Evolutionary conservation across 2,888 invertebrate species (phyloP), one percentile per base, ranked within the genome.

Genomic region (Sipunculus nudus): DNA sequence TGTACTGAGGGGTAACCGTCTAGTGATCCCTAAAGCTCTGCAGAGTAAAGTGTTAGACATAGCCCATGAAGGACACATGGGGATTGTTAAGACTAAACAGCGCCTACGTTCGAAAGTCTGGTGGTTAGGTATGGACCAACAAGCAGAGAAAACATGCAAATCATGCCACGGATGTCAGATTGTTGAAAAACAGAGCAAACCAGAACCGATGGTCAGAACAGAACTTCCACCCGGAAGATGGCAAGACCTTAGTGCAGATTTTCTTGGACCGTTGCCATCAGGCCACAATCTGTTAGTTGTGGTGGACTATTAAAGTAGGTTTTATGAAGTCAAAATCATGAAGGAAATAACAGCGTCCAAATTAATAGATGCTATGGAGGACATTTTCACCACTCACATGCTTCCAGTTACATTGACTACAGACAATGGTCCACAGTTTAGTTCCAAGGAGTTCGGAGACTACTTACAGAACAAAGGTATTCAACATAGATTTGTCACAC

Each of bases 61-160:
- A 3, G 60, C 55, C 1, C 55, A 60, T 49, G 41, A 59, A 41
- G 60, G 55, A n/a, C 60, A 60, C 28, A 49, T 49, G 38, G 46
- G 56, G 2, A 57, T 57, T 3, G 53, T 56, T 13, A 28, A 41
- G 13, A 57, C 52, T 19, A 61, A 61, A 19, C n/a, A 25, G 16
- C 8, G 39, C n/a, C 29, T 61, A 2, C 6, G 57, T n/a, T 28
- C 40, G 23, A 61, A 50, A 29, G 52, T 48, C 3, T 60, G 60
- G 60, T 60, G 49, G 49, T 50, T 55, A 5, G 35, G 25, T 1
- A 59, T 54, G 47, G 59, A 59, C 32, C 32, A 43, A 29, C 25
- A 48, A 8, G 54, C 45, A 41, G 60, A 60, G 38, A 35, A 23
- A 5, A 26, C 8, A n/a, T n/a, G 48, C 4, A 54, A 49, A 6